phyloP scores from a whole-genome alignment of 1,140 invertebrate genomes.

The Liolophura sinensis region DNA sequence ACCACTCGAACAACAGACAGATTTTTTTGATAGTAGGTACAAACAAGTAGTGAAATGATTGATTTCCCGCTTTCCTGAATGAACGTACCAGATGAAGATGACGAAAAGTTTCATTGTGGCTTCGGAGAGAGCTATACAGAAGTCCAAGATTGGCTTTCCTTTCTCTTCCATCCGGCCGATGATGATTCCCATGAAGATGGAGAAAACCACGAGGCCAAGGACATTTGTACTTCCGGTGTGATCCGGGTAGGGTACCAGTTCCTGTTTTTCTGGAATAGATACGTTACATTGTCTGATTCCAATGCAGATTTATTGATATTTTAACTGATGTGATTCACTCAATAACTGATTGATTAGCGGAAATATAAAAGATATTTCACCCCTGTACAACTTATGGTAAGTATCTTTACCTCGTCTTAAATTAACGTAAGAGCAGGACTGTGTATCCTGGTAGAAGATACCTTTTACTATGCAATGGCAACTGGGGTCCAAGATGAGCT shows the following conservation, averaged over 20 bases:
- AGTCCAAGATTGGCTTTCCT: constrained; percentile 58
- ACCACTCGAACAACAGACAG: neutral
- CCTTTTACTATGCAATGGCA: too few species aligned
- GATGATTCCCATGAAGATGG: constrained; percentile 61
- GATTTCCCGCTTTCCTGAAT: neutral
- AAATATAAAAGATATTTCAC: too few species aligned
- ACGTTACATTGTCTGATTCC: too few species aligned
- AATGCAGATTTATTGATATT: too few species aligned
- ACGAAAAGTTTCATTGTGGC: constrained; percentile 61
- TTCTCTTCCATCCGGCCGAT: constrained; percentile 58
- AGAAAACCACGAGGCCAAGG: constrained; percentile 63
- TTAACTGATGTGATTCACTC: too few species aligned
- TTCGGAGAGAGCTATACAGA: constrained; percentile 61
- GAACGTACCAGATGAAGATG: constrained; percentile 54
- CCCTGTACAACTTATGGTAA: too few species aligned
- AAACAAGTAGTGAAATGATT: neutral
- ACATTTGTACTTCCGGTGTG: constrained; percentile 46
- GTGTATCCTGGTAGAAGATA: too few species aligned
- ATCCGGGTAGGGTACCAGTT: constrained; percentile 7
- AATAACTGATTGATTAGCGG: too few species aligned
- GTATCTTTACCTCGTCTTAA: too few species aligned
- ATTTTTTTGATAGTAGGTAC: neutral
- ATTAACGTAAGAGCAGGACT: too few species aligned
- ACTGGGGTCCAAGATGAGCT: too few species aligned
- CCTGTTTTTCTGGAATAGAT: too few species aligned